A percentile compares a stretch with the other conserved stretches of the same genome.
Conservation (phyloP, 2,888 invertebrate genomes). For the Drosophila falleni region DNA sequence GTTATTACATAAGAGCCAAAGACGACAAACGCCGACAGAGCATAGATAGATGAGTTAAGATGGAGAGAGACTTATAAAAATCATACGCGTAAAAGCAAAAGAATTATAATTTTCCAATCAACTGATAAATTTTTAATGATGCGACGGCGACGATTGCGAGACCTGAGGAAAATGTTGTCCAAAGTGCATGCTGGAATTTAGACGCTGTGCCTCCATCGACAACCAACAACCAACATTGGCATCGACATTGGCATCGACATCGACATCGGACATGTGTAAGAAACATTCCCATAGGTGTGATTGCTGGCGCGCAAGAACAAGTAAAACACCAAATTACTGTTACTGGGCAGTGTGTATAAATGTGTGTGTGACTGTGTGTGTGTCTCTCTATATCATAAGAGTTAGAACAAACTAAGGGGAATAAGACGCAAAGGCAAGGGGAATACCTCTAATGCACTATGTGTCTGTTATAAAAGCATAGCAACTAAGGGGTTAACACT, state of each 20-base stretch:
- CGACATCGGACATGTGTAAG: constrained; percentile 72
- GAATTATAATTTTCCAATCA: constrained; percentile 81
- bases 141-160: constrained; percentile 42
- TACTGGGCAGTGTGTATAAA: constrained; percentile 40
- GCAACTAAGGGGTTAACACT: not conserved
- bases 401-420: not conserved
- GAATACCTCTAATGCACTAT: not conserved
- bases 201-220: constrained; percentile 17
- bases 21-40: constrained; percentile 32
- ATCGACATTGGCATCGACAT: constrained; percentile 16
- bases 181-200: constrained; percentile 77
- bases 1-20: constrained; percentile 66
- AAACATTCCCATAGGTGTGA: constrained; percentile 81
- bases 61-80: constrained; percentile 62
- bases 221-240: constrained; percentile 23
- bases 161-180: constrained; percentile 71
- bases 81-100: constrained; percentile 78
- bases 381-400: not conserved
- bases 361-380: not conserved
- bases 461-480: not conserved
- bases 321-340: constrained; percentile 80
- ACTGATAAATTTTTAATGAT: constrained; percentile 80
- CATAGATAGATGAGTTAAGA: constrained; percentile 9
- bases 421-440: not conserved
- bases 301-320: constrained; percentile 80